Evolutionary conservation across 1,140 invertebrate genomes (phyloP).

Genomic region (Zelostemma sp.): DNA sequence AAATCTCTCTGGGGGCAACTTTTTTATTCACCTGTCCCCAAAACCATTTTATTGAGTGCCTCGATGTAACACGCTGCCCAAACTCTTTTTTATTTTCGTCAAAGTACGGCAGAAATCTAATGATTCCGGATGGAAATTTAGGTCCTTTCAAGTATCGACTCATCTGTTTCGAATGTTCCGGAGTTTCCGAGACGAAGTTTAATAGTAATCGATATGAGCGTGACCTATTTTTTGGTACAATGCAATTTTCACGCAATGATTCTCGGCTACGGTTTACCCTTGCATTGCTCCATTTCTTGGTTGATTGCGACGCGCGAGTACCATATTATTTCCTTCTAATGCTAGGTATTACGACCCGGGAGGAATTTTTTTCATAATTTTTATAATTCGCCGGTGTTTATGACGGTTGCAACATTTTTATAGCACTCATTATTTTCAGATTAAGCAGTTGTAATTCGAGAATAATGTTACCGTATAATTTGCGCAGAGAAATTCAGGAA

Average conservation of each 20-base stretch:
- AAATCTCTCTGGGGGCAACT: conserved; percentile 81
- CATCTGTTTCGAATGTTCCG: not conserved
- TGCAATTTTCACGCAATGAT: not conserved
- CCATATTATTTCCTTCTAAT: too few species aligned
- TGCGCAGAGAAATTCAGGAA: too few species aligned
- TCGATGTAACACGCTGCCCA: not conserved
- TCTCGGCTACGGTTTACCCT: not conserved
- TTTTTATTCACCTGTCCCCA: conserved; percentile 18
- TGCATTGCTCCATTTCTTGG: not conserved
- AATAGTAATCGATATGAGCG: not conserved
- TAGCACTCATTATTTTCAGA: too few species aligned
- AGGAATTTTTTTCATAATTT: not conserved
- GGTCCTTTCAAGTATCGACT: not conserved
- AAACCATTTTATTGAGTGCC: not conserved
- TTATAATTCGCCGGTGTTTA: not conserved
- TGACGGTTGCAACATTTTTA: not conserved
- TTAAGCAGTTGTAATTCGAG: too few species aligned
- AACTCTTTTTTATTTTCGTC: too few species aligned
- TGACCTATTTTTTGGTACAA: conserved; percentile 1
- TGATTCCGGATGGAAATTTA: not conserved
- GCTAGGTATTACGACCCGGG: too few species aligned
- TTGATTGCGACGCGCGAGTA: not conserved
- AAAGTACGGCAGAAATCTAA: too few species aligned
- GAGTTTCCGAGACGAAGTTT: not conserved
- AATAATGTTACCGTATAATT: too few species aligned